Percentiles rank a stretch among this genome's conserved stretches.
phyloP scores from a whole-genome alignment of 2,797 vertebrate genomes.

The Sphenodon punctatus region DNA sequence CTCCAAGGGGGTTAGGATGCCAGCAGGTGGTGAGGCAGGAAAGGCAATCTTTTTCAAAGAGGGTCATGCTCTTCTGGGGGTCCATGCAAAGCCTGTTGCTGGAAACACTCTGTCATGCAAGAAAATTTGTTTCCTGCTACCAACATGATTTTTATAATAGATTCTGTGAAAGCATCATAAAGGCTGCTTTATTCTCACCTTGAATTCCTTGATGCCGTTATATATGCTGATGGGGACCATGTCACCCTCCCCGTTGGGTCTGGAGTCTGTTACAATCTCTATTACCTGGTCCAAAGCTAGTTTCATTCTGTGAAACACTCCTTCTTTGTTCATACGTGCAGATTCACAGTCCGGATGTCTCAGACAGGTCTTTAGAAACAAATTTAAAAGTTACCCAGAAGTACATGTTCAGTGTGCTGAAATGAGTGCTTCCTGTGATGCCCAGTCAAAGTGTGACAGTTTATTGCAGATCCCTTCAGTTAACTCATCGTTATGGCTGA shows the following conservation, averaged over 20 bases:
- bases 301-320: conserved; percentile 96
- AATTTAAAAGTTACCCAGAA: background rate
- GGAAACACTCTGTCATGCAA: background rate
- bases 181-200: conserved; percentile 77
- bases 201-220: conserved; percentile 91
- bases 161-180: background rate
- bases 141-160: background rate
- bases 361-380: conserved; percentile 89
- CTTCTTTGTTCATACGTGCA: conserved; percentile 94
- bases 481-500: too few species aligned
- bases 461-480: background rate
- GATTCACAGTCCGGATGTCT: conserved; percentile 98
- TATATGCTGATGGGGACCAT: conserved; percentile 88
- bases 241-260: conserved; percentile 83
- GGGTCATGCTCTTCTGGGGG: background rate
- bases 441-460: background rate
- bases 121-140: background rate
- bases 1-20: too few species aligned
- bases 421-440: background rate
- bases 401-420: background rate
- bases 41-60: background rate
- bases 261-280: conserved; percentile 94
- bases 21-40: too few species aligned
- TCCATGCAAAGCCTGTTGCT: background rate
- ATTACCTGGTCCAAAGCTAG: conserved; percentile 95